Evolutionary conservation across 2,113 vertebrate genomes (phyloP).

Genomic region (Rafetus swinhoei): DNA sequence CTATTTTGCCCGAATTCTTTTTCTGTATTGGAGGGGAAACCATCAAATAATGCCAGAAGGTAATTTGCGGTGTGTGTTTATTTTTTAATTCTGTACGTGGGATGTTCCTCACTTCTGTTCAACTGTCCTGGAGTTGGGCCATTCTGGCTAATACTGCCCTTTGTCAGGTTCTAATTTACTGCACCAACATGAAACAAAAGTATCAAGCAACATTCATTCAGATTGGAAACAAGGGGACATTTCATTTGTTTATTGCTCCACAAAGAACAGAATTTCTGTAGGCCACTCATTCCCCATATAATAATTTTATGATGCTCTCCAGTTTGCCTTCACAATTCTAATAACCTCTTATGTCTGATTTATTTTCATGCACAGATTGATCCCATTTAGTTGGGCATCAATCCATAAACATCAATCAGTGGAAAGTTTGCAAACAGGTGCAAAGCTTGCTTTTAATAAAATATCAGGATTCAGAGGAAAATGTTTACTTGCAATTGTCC

Average conservation of each 20-base stretch:
- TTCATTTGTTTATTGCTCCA: not conserved
- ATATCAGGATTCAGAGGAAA: not conserved
- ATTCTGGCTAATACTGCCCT: not conserved
- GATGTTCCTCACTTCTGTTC: not conserved
- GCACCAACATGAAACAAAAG: not conserved
- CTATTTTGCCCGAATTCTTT: not conserved
- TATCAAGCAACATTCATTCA: not conserved
- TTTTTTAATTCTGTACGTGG: not conserved
- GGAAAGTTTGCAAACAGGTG: not conserved
- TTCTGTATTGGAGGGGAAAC: not conserved
- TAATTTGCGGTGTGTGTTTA: not conserved
- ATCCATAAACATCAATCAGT: not conserved
- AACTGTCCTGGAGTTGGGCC: not conserved
- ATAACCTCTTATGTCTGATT: not conserved
- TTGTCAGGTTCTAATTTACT: not conserved
- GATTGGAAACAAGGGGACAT: not conserved
- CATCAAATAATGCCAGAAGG: not conserved
- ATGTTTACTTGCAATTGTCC: not conserved
- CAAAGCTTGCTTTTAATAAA: not conserved
- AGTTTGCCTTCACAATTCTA: not conserved
- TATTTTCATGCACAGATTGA: slow-evolving; percentile 11
- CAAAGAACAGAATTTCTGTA: not conserved
- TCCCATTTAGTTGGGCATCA: not conserved
- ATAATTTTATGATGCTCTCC: not conserved
- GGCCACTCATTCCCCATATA: not conserved